Evolutionary conservation across 2,797 vertebrate genomes (phyloP), one percentile per base, ranked within the genome.

Genomic region (Simalia tracyae): DNA sequence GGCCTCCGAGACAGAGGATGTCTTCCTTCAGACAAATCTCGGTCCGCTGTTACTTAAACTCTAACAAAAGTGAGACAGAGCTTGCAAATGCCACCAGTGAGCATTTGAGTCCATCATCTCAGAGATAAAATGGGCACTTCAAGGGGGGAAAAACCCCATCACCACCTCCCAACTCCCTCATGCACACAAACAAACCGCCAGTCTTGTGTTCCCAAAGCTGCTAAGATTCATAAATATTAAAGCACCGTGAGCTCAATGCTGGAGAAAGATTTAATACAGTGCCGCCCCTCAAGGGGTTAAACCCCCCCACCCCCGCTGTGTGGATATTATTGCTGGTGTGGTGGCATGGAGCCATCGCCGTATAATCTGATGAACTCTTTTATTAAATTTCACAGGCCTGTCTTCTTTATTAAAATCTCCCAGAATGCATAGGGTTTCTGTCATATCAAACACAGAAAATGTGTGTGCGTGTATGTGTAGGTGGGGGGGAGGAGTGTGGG

Each of bases 361-460:
- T 98, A 98, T 99, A 99, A 99, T 99, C 98, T 98, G 98, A 99
- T 99, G 98, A 99, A 98, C 98, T 98, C 98, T 97, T 98, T 98
- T 98, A 99, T 99, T 99, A 98, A 98, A 98, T 98, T 98, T 98
- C 98, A 97, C 98, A 98, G 98, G 97, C 98, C 98, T 98, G 98
- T 95, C 98, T 98, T 98, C 98, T 98, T 99, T 99, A 99, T 99
- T 99, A 99, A 99, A 98, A 99, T 98, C 97, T 98, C 98, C 98
- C 98, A 98, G 98, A 98, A 98, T 98, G 98, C 98, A 97, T 97
- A 96, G 98, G 93, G 95, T 61, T 64, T 91, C 94, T 86, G 88
- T 93, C 94, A 91, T 95, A 89, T 86, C 91, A 2, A 92, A 93
- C 50, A 92, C 95, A 22, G 94, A 94, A 93, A 94, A 89, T 91